Conservation (phyloP, 1,140 invertebrate genomes). For the Leptopilina boulardi region DNA sequence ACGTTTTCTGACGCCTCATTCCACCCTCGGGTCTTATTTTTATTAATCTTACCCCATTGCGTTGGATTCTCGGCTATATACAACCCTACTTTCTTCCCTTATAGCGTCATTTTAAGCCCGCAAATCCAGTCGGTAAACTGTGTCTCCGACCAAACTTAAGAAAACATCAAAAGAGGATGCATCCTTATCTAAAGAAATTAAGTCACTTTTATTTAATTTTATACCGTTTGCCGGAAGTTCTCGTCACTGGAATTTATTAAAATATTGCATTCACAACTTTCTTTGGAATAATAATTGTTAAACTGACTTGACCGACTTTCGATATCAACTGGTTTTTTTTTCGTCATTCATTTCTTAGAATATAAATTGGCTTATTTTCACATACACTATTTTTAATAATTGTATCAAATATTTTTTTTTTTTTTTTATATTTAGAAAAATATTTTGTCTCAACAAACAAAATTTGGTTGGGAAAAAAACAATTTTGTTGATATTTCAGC, state of each 20-base stretch:
- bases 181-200: constrained; percentile 53
- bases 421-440: too few relatives aligned
- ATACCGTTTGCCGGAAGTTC: constrained; percentile 39
- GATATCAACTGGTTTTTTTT: too few relatives aligned
- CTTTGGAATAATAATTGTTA: neutral
- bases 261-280: neutral
- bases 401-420: too few relatives aligned
- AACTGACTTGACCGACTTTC: constrained; percentile 34
- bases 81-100: constrained; percentile 43
- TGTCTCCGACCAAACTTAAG: constrained; percentile 36
- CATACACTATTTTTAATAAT: too few relatives aligned
- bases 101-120: constrained; percentile 51
- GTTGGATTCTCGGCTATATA: constrained; percentile 41
- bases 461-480: too few relatives aligned
- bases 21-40: constrained; percentile 37
- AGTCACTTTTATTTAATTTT: constrained; percentile 58
- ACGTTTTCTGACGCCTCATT: constrained; percentile 40
- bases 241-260: constrained; percentile 40
- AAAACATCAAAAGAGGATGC: constrained; percentile 34
- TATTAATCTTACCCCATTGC: constrained; percentile 50
- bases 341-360: too few relatives aligned
- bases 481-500: too few relatives aligned
- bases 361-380: too few relatives aligned
- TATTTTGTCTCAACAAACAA: too few relatives aligned
- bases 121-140: constrained; percentile 58